These are phyloP conservation scores for Coboldia fuscipes DNA, from an alignment of 1,140 invertebrate genomes.

Conservation along the genomic window DNA sequence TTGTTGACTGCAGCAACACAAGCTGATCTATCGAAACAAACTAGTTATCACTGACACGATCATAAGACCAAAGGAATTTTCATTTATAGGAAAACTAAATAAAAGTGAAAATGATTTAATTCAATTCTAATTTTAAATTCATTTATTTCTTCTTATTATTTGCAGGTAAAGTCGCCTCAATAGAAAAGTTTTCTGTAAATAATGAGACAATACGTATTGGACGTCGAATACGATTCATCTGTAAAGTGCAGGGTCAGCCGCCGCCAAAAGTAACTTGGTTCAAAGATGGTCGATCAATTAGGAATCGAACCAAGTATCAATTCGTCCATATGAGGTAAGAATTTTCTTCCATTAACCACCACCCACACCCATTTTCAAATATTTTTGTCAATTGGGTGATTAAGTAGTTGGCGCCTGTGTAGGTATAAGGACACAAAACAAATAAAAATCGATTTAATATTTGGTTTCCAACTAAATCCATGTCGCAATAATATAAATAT, in stretches of 20 bases:
- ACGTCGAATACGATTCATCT: constrained; percentile 37
- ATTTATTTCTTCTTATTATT: constrained; percentile 7
- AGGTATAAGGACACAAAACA: neutral
- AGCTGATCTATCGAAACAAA: too few species aligned
- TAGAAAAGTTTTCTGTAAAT: constrained; percentile 12
- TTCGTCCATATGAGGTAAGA: constrained; percentile 20
- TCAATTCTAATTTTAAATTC: neutral
- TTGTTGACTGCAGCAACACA: too few species aligned
- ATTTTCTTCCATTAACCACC: neutral
- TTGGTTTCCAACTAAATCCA: neutral
- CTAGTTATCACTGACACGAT: too few species aligned
- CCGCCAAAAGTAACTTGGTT: constrained; percentile 49
- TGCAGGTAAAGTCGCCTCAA: constrained; percentile 21
- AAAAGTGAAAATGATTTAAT: too few species aligned
- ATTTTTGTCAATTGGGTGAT: neutral
- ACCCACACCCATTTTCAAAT: too few species aligned
- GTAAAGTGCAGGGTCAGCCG: constrained; percentile 41
- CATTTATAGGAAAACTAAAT: too few species aligned
- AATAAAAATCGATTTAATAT: neutral
- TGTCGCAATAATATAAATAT: neutral
- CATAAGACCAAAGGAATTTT: too few species aligned
- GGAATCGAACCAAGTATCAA: constrained; percentile 18
- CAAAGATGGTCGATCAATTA: constrained; percentile 38
- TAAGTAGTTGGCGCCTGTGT: neutral
- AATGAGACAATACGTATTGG: constrained; percentile 22